Conservation (phyloP, 2,797 vertebrate species). For the Zalophus californianus region DNA sequence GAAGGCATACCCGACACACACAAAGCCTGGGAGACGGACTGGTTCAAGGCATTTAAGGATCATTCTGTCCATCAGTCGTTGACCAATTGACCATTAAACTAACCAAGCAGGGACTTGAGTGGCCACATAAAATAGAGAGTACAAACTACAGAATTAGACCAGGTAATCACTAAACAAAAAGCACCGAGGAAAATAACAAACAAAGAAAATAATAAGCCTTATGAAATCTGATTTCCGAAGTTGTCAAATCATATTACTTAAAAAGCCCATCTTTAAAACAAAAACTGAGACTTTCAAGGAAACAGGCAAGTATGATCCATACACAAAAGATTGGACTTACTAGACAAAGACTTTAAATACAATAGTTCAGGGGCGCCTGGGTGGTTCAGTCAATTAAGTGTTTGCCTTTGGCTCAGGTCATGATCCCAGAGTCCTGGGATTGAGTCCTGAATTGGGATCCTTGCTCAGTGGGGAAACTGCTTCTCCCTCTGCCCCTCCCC, state of each 20-base stretch:
- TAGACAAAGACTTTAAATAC: not conserved
- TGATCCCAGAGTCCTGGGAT: too few relatives aligned
- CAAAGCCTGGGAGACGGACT: too few relatives aligned
- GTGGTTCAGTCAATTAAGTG: too few relatives aligned
- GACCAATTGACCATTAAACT: not conserved
- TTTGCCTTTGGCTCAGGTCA: too few relatives aligned
- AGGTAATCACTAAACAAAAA: not conserved
- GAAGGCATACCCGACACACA: fast-evolving
- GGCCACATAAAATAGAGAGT: fast-evolving
- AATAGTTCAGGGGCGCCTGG: too few relatives aligned
- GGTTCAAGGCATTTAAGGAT: fast-evolving
- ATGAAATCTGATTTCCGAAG: not conserved
- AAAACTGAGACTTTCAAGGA: not conserved
- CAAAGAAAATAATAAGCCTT: not conserved
- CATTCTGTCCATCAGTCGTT: fast-evolving
- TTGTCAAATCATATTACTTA: not conserved
- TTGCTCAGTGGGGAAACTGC: too few relatives aligned
- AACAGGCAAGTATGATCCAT: not conserved
- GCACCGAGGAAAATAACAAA: not conserved
- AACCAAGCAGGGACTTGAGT: fast-evolving
- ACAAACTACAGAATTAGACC: not conserved
- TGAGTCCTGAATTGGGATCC: too few relatives aligned
- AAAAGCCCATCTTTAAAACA: not conserved
- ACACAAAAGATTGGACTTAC: too few relatives aligned
- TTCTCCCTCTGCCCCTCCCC: too few relatives aligned